phyloP scores from a whole-genome alignment of 2,888 invertebrate genomes.

The Drosophila longiperda region DNA sequence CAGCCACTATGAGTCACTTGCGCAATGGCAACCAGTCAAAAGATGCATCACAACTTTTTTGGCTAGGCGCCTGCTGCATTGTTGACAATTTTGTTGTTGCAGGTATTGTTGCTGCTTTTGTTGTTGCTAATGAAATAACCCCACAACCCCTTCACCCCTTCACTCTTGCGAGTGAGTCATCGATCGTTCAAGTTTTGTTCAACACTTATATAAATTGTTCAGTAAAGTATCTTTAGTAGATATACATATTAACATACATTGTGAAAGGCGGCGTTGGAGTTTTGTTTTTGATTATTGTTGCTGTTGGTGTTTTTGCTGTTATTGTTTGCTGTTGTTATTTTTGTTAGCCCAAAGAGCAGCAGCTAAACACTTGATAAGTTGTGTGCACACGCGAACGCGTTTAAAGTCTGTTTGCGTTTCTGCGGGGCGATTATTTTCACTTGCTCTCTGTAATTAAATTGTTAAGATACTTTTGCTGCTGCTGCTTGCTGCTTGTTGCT shows the following conservation, averaged over 20 bases:
- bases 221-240: conserved; percentile 36
- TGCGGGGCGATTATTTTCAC: conserved; percentile 28
- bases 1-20: conserved; percentile 55
- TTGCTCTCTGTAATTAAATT: conserved; percentile 61
- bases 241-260: conserved; percentile 50
- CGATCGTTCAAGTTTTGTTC: conserved; percentile 44
- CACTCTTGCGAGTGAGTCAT: conserved; percentile 44
- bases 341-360: conserved; percentile 26
- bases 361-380: conserved; percentile 26
- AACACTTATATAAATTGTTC: conserved; percentile 52
- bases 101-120: conserved; percentile 18
- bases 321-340: neutral
- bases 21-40: conserved; percentile 63
- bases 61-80: conserved; percentile 74
- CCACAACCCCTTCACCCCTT: neutral
- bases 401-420: conserved; percentile 21
- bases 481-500: conserved; percentile 24
- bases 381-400: conserved; percentile 55
- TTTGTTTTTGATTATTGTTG: neutral
- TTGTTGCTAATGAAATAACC: conserved; percentile 5
- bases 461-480: conserved; percentile 43
- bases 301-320: conserved; percentile 24
- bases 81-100: conserved; percentile 69
- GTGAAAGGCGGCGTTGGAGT: conserved; percentile 47
- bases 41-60: conserved; percentile 76